Percentiles rank a stretch among this genome's conserved stretches.
Evolutionary conservation across 2,797 vertebrate species (phyloP).

Genomic region (Acropternis orthonyx): DNA sequence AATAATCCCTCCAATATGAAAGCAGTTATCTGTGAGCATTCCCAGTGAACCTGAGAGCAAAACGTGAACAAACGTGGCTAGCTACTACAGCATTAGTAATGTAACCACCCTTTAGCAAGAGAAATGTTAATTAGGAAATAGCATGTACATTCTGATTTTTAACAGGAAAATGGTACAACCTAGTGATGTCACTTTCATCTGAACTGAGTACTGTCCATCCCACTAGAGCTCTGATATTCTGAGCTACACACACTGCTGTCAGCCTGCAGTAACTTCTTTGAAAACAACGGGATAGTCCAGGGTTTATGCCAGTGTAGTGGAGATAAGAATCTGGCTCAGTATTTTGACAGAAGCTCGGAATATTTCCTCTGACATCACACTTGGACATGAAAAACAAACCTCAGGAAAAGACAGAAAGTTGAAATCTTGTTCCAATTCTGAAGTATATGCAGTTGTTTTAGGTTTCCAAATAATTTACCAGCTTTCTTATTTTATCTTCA

Average conservation of each 20-base stretch:
- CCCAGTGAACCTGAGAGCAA: neutral
- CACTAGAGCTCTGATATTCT: neutral
- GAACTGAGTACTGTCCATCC: neutral
- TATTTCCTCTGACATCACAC: neutral
- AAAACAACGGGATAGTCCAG: neutral
- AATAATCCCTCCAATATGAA: neutral
- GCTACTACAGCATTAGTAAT: neutral
- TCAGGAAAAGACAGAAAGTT: neutral
- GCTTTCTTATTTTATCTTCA: neutral
- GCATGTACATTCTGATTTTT: neutral
- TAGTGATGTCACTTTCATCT: neutral
- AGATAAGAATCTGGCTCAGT: neutral
- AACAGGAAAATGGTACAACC: neutral
- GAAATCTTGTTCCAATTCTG: neutral
- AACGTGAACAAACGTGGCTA: neutral
- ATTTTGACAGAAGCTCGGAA: neutral
- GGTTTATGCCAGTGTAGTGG: neutral
- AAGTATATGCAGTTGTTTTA: neutral
- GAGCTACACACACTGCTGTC: neutral
- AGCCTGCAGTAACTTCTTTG: neutral
- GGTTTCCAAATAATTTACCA: neutral
- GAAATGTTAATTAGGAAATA: neutral
- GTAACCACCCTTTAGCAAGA: accelerated
- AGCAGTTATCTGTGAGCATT: neutral
- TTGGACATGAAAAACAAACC: neutral